These are phyloP conservation scores for Conger conger DNA, from an alignment of 2,113 vertebrate species.

Conservation along the genomic window DNA sequence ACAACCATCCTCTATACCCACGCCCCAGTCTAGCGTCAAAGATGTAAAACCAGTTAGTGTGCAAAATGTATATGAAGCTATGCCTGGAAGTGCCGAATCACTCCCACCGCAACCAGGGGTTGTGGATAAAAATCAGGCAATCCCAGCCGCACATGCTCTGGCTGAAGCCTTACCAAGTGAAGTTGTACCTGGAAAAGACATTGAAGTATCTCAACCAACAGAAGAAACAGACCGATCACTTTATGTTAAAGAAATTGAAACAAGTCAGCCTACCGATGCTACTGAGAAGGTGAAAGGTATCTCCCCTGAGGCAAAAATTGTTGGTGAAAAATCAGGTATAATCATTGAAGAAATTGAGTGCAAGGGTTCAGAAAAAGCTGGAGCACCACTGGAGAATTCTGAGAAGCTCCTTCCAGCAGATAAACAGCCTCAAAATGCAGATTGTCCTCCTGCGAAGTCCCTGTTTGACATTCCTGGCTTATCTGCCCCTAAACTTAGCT, in stretches of 20 bases:
- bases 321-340: conserved; percentile 47
- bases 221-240: conserved; percentile 4
- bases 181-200: background rate
- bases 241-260: conserved; percentile 28
- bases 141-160: background rate
- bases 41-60: conserved; percentile 27
- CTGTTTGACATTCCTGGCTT: conserved; percentile 69
- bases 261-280: conserved; percentile 24
- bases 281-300: conserved; percentile 35
- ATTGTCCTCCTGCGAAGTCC: conserved; percentile 57
- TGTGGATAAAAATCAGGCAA: conserved; percentile 1
- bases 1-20: conserved; percentile 12
- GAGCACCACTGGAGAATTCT: conserved; percentile 20
- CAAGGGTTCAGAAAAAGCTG: conserved; percentile 45
- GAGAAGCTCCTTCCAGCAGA: conserved; percentile 22
- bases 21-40: conserved; percentile 38
- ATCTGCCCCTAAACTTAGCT: conserved; percentile 64
- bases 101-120: background rate
- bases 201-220: background rate
- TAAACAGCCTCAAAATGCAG: conserved; percentile 42
- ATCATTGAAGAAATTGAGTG: conserved; percentile 48
- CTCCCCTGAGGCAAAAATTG: conserved; percentile 39
- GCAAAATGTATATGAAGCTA: background rate
- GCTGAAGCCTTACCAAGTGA: background rate
- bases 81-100: background rate